Conservation (phyloP, 1,140 invertebrate species). For the Helicoverpa armigera region DNA sequence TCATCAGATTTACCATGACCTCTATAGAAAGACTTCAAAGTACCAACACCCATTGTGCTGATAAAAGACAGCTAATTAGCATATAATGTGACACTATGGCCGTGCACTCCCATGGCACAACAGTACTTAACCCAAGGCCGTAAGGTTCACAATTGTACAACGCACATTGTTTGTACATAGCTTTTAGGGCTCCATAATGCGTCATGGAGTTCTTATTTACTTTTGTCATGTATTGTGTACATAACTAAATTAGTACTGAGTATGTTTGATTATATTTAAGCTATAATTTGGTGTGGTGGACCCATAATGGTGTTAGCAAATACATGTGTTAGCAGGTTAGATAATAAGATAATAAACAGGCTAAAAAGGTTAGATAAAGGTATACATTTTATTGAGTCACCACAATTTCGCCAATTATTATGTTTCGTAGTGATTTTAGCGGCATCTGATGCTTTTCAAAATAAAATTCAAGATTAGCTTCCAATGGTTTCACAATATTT, state of each 20-base stretch:
- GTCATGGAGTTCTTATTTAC: conserved; percentile 22
- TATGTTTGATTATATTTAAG: conserved; percentile 13
- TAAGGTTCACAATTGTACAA: conserved; percentile 21
- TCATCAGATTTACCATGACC: conserved; percentile 15
- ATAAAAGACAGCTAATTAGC: conserved; percentile 58
- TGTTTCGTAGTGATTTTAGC: too few species aligned
- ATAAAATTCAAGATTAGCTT: too few species aligned
- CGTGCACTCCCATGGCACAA: conserved; percentile 25
- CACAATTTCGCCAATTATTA: too few species aligned
- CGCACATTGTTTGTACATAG: background rate
- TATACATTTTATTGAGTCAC: too few species aligned
- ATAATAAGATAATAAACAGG: too few species aligned
- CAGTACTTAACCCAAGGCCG: conserved; percentile 4
- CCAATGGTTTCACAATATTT: too few species aligned
- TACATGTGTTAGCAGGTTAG: background rate
- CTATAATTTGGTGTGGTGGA: background rate
- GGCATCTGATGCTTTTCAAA: too few species aligned
- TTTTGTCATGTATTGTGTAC: conserved; percentile 21
- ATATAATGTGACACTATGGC: conserved; percentile 65
- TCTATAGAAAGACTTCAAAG: conserved; percentile 15
- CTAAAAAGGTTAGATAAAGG: too few species aligned
- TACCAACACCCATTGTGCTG: conserved; percentile 33
- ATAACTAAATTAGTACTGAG: conserved; percentile 10
- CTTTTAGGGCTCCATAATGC: conserved; percentile 11
- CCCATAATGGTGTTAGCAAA: background rate